Conservation (phyloP, 2,888 invertebrate species). For the Pyrrhosoma nymphula region DNA sequence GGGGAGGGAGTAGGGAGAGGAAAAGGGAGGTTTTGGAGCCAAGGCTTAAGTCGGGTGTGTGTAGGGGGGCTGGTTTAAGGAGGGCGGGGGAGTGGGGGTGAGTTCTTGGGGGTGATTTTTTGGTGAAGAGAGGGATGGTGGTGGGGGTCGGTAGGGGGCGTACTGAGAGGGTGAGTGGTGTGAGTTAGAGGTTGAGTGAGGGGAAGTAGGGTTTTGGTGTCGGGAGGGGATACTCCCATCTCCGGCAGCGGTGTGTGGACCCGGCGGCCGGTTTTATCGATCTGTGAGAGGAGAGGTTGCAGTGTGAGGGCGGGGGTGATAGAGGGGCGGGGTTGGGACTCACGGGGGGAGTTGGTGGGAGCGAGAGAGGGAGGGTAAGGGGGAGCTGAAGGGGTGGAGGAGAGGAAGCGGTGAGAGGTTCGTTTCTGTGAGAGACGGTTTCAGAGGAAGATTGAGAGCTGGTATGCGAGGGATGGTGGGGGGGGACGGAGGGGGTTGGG, state of each 20-base stretch:
- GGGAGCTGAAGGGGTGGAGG: slow-evolving; percentile 69
- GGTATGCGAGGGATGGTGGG: slow-evolving; percentile 69
- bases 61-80: slow-evolving; percentile 47
- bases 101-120: slow-evolving; percentile 22
- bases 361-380: slow-evolving; percentile 60
- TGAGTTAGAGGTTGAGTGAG: slow-evolving; percentile 69
- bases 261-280: slow-evolving; percentile 71
- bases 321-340: too few relatives aligned
- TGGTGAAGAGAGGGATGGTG: slow-evolving; percentile 70
- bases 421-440: slow-evolving; percentile 69
- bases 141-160: neutral
- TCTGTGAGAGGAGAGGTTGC: slow-evolving; percentile 71
- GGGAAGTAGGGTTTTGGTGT: slow-evolving; percentile 67
- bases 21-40: neutral
- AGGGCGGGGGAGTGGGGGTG: slow-evolving; percentile 67
- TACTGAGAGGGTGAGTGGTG: slow-evolving; percentile 67
- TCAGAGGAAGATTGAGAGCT: slow-evolving; percentile 69
- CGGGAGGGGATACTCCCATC: slow-evolving; percentile 68
- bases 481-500: slow-evolving; percentile 72
- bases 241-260: slow-evolving; percentile 71
- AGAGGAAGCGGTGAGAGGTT: slow-evolving; percentile 73
- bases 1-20: slow-evolving; percentile 6
- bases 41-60: neutral
- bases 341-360: slow-evolving; percentile 68
- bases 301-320: too few relatives aligned